These are phyloP conservation scores for Gallinago jamesoni DNA, from an alignment of 2,113 vertebrate genomes.

Conservation along the genomic window DNA sequence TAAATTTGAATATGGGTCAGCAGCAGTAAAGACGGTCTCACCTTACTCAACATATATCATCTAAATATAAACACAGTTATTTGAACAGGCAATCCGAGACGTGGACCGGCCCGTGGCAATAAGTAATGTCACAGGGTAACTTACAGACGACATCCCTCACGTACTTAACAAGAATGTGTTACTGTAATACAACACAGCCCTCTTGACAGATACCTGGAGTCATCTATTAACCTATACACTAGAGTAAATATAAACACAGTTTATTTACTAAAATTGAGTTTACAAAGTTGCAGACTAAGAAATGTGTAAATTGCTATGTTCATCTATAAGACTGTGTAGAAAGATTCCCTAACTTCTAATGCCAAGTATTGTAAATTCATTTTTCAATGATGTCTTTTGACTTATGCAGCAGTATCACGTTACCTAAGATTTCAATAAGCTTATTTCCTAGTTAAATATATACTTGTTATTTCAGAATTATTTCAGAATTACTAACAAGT, in stretches of 20 bases:
- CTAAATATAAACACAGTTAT: constrained; percentile 66
- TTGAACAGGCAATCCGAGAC: constrained; percentile 10
- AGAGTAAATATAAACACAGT: neutral
- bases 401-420: neutral
- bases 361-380: neutral
- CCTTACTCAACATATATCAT: constrained; percentile 57
- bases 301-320: neutral
- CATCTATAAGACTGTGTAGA: neutral
- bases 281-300: neutral
- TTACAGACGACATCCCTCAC: neutral
- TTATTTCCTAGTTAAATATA: constrained; percentile 10
- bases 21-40: neutral
- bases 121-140: neutral
- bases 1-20: constrained; percentile 65
- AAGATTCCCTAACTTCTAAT: neutral
- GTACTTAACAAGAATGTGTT: neutral
- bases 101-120: neutral
- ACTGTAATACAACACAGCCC: neutral
- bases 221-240: neutral
- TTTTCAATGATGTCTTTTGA: neutral
- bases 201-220: neutral
- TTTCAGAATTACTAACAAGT: neutral
- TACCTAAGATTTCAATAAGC: neutral
- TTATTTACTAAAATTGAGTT: neutral
- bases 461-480: neutral